Conservation (phyloP, 2,113 vertebrate genomes). For the Heloderma charlesbogerti region DNA sequence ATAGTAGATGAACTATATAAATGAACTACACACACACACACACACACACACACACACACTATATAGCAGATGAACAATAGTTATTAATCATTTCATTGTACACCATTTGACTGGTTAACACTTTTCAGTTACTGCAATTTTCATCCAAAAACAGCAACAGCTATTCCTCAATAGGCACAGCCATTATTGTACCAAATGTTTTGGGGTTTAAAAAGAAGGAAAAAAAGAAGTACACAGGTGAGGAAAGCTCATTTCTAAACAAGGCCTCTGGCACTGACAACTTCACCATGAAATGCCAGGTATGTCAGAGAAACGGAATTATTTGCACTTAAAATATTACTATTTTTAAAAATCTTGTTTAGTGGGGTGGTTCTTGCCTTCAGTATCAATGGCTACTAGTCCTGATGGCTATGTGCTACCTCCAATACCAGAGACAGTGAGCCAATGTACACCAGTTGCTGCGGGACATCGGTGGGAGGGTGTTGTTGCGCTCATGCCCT, state of each 20-base stretch:
- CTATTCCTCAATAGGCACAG: not conserved
- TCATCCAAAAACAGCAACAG: not conserved
- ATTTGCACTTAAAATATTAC: not conserved
- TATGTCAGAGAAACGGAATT: not conserved
- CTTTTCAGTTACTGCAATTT: not conserved
- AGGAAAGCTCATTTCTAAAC: not conserved
- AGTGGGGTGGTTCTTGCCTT: not conserved
- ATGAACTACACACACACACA: too few species aligned
- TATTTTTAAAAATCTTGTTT: not conserved
- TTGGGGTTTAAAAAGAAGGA: not conserved
- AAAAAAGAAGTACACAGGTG: too few species aligned
- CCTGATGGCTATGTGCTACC: too few species aligned
- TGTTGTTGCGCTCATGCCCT: too few species aligned
- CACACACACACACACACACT: too few species aligned
- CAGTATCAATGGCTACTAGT: too few species aligned
- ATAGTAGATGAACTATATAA: too few species aligned
- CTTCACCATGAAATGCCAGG: not conserved
- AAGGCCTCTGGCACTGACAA: not conserved
- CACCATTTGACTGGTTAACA: not conserved
- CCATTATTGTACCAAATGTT: too few species aligned
- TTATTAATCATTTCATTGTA: not conserved
- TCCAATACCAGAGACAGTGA: too few species aligned
- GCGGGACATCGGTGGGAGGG: too few species aligned
- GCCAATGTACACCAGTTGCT: too few species aligned
- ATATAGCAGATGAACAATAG: too few species aligned